Percentiles rank a stretch among this genome's conserved stretches.
Conservation (phyloP, 30 jellyfish, hydroid and myxozoan species). For the Hydractinia echinata region DNA sequence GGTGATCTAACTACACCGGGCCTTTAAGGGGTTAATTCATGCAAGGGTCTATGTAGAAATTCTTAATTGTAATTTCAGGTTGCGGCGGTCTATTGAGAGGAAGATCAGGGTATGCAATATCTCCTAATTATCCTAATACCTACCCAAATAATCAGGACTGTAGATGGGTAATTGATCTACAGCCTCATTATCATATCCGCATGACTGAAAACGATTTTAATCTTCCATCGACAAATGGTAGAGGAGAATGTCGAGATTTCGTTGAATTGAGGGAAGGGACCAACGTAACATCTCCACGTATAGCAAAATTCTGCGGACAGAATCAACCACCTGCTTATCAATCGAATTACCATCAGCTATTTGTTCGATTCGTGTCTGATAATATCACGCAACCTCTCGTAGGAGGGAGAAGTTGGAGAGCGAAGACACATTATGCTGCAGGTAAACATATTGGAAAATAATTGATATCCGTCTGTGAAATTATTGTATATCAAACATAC, state of each 20-base stretch:
- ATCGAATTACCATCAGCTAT: conserved; percentile 5
- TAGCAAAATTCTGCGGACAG: conserved; percentile 2
- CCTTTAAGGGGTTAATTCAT: too few species aligned
- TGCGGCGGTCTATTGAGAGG: conserved; percentile 78
- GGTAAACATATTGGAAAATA: neutral
- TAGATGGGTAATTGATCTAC: conserved; percentile 47
- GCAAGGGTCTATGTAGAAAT: too few species aligned
- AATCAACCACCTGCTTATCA: neutral
- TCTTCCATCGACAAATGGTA: conserved; percentile 47
- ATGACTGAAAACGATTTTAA: conserved; percentile 42
- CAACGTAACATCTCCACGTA: neutral
- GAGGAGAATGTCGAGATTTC: conserved; percentile 52
- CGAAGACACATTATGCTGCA: neutral
- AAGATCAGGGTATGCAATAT: conserved; percentile 44
- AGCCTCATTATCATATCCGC: conserved; percentile 51
- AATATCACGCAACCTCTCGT: neutral
- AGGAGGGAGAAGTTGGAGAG: neutral
- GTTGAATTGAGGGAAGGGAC: conserved; percentile 36
- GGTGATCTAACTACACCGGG: too few species aligned
- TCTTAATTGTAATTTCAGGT: conserved; percentile 27
- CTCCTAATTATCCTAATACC: conserved; percentile 71
- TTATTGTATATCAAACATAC: too few species aligned
- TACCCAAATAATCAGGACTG: conserved; percentile 70
- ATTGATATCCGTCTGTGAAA: too few species aligned
- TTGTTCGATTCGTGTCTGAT: conserved; percentile 15